Evolutionary conservation across 2,113 vertebrate species (phyloP).

Genomic region (Lycocorax pyrrhopterus): DNA sequence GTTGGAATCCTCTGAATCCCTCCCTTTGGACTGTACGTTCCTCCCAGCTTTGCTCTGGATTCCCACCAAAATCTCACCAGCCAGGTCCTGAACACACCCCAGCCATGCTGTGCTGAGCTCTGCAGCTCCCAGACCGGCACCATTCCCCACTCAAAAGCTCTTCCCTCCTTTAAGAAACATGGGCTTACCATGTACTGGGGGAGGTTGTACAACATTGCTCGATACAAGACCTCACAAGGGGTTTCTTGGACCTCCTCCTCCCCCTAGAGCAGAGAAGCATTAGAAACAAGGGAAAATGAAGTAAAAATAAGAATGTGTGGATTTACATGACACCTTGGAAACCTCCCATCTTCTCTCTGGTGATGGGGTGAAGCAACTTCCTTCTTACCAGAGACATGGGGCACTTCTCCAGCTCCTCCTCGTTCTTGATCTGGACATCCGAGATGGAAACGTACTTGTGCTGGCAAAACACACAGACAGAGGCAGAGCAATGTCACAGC

Average conservation of each 20-base stretch:
- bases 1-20: background rate
- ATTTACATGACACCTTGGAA: background rate
- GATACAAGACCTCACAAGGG: conserved; percentile 85
- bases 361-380: background rate
- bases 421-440: conserved; percentile 92
- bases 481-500: background rate
- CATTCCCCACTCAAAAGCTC: background rate
- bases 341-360: background rate
- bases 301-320: background rate
- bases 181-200: conserved; percentile 93
- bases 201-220: conserved; percentile 90
- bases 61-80: background rate
- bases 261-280: conserved; percentile 71
- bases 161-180: rapidly evolving
- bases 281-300: background rate
- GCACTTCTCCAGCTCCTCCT: conserved; percentile 91
- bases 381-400: conserved; percentile 90
- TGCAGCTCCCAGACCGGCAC: background rate
- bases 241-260: conserved; percentile 93
- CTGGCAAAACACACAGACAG: conserved; percentile 64
- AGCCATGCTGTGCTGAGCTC: background rate
- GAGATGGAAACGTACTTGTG: conserved; percentile 95
- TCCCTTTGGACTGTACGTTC: background rate
- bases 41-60: background rate
- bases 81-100: background rate